Evolutionary conservation across 1,140 invertebrate species (phyloP).

Genomic region (Brachionus angularis): DNA sequence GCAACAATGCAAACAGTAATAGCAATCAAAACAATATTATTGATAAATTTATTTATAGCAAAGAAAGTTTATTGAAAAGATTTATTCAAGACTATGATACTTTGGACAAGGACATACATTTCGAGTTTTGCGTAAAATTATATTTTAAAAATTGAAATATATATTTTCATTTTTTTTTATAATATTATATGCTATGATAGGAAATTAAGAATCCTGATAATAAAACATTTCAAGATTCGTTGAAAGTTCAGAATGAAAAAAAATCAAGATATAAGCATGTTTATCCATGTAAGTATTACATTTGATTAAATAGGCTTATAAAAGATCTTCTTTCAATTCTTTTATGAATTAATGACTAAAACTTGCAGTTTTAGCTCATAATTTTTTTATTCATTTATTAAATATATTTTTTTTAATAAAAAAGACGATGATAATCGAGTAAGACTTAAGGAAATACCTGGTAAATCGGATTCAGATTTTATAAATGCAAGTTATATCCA

Average conservation of each 20-base stretch:
- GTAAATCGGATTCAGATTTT: conserved; percentile 39
- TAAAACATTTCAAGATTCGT: conserved; percentile 37
- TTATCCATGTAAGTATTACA: conserved; percentile 18
- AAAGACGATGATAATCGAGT: conserved; percentile 42
- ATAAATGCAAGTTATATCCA: conserved; percentile 41
- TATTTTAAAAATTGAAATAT: background rate
- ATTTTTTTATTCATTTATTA: background rate
- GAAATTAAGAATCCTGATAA: conserved; percentile 40
- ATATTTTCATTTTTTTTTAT: background rate
- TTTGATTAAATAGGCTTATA: background rate
- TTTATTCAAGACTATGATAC: conserved; percentile 9
- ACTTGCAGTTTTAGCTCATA: background rate
- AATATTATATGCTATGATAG: conserved; percentile 6
- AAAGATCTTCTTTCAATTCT: background rate
- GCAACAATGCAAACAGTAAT: background rate
- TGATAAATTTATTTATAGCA: background rate
- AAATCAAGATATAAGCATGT: conserved; percentile 42
- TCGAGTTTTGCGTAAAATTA: conserved; percentile 24
- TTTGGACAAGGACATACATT: conserved; percentile 27
- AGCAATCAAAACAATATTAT: background rate
- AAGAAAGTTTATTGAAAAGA: conserved; percentile 5
- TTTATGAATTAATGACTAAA: background rate
- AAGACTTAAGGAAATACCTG: conserved; percentile 7
- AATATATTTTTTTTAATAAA: background rate
- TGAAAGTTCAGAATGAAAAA: conserved; percentile 34